Conservation (phyloP, 2,888 invertebrate genomes). For the Thyatira batis region DNA sequence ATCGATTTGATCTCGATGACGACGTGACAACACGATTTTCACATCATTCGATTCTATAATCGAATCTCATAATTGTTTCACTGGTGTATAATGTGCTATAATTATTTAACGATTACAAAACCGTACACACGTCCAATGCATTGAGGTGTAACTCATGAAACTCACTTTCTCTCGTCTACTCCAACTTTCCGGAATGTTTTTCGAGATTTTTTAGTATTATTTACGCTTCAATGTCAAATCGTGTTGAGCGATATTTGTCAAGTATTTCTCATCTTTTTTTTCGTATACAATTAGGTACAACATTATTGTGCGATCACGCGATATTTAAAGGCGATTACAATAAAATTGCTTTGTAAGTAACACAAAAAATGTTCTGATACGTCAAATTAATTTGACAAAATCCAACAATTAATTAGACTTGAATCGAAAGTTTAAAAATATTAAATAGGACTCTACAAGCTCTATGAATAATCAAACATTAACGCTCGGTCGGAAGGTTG, state of each 20-base stretch:
- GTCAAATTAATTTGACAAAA: too few species aligned
- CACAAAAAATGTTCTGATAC: too few species aligned
- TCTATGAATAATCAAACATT: too few species aligned
- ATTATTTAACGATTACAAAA: neutral
- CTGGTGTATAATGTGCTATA: neutral
- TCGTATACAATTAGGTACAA: neutral
- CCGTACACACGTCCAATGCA: constrained; percentile 12
- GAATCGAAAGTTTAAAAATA: too few species aligned
- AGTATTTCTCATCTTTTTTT: neutral
- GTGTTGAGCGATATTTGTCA: neutral
- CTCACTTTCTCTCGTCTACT: constrained; percentile 29
- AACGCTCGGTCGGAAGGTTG: too few species aligned
- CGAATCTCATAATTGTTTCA: neutral
- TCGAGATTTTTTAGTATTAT: constrained; percentile 28
- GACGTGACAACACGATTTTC: neutral
- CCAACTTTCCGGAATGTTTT: constrained; percentile 33
- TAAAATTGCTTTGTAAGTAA: too few species aligned
- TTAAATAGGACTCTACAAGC: too few species aligned
- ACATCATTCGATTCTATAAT: neutral
- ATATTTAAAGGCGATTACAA: too few species aligned
- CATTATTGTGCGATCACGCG: neutral
- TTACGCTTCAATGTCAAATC: constrained; percentile 26
- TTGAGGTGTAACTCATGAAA: constrained; percentile 30
- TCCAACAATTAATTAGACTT: too few species aligned
- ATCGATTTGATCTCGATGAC: neutral